Base-by-base conservation (phyloP, 2,888 invertebrate genomes). In the Phaonia tiefii region DNA sequence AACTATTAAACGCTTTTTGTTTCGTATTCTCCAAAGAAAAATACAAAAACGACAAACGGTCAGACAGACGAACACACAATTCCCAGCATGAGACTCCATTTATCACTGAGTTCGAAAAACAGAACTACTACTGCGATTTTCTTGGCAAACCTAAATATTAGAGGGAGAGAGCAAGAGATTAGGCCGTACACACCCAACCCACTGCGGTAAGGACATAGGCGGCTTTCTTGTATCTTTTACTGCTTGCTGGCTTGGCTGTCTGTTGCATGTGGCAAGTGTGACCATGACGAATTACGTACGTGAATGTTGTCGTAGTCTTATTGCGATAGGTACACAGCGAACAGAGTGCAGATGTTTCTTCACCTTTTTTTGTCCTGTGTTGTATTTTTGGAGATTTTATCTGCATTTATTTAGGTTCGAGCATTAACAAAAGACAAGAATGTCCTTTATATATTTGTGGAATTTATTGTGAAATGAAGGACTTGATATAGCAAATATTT, bases 261-360 rank as follows among this genome's bases (percentile, higher is more conserved):
- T 3, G 54, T 67, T 67, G 46, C 49, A 39, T 73, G 75, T 74
- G 67, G 70, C 77, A 77, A 81, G 80, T 81, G 80, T 75, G 80
- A 81, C 80, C 80, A 81, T 77, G 80, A 77, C 74, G 77, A 77
- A 81, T 81, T 72, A 60, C 67, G 60, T 54, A 60, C 31, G 25
- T 26, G n/a, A 56, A 22, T 56, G 56, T n/a, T 25, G 25, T 56
- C 17, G 39, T 20, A 20, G 15, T 0, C n/a, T n/a, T n/a, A n/a
- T n/a, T n/a, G n/a, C 51, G 44, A 44, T n/a, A 44, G n/a, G n/a
- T n/a, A n/a, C n/a, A n/a, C 22, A 20, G 22, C 49, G 15, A 5
- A 51, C n/a, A n/a, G n/a, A n/a, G 10, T 20, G 42, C 63, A 63
- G 63, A 42, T 63, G 63, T 63, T 31, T 8, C 31, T 31, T 5